These are phyloP conservation scores for Brachynemurus nebulosus DNA, from an alignment of 2,888 invertebrate species.

Conservation along the genomic window DNA sequence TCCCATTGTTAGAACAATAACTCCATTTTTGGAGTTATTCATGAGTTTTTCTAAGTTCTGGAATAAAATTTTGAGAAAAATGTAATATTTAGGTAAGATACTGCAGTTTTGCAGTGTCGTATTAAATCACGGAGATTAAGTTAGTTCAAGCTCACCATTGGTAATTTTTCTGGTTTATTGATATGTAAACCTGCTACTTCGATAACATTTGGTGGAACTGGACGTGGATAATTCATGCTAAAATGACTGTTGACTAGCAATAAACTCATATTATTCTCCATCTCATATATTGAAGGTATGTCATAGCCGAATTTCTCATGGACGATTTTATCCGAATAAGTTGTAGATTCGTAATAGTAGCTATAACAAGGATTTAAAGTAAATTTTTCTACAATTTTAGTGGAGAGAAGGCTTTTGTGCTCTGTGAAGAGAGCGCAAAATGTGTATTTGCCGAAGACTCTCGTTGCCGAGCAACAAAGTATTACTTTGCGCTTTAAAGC, in stretches of 20 bases:
- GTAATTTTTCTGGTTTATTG: conserved; percentile 30
- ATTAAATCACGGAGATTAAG: no score
- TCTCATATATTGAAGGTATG: conserved; percentile 31
- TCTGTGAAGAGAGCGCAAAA: no score
- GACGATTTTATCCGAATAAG: background rate
- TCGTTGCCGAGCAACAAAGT: no score
- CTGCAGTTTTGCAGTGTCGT: no score
- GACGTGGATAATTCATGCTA: conserved; percentile 40
- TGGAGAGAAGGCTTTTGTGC: no score
- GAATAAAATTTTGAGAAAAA: background rate
- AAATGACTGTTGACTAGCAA: conserved; percentile 42
- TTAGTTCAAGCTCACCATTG: conserved; percentile 36
- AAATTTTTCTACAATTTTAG: no score
- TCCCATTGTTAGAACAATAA: conserved; percentile 44
- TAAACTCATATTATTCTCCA: conserved; percentile 38
- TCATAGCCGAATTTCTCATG: conserved; percentile 32
- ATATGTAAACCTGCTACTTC: conserved; percentile 43
- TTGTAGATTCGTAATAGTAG: no score
- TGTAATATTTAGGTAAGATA: background rate
- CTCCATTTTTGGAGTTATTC: conserved; percentile 23
- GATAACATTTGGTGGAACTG: conserved; percentile 37
- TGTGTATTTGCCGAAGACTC: no score
- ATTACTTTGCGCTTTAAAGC: no score
- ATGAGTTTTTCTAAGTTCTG: conserved; percentile 22
- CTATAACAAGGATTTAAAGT: no score